Percentiles rank a stretch among this genome's conserved stretches.
Evolutionary conservation across 2,888 invertebrate genomes (phyloP).

Genomic region (Caenorhabditis macrosperma): DNA sequence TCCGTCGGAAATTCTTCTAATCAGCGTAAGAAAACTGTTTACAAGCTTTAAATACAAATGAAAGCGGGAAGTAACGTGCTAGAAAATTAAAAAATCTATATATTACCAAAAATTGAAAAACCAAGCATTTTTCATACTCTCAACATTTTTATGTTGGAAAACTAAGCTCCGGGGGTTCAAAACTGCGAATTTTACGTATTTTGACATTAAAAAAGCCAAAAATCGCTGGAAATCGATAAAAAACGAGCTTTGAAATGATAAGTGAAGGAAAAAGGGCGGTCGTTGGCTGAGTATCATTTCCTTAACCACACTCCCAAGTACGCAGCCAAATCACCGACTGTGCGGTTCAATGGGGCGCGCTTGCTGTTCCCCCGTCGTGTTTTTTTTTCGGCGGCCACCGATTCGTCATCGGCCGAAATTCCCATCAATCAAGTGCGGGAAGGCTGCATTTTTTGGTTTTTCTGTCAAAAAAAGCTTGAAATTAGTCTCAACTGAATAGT

Average conservation of each 20-base stretch:
- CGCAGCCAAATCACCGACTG: conserved; percentile 60
- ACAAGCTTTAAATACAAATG: neutral
- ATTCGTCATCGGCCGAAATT: no score
- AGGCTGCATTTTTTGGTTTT: neutral
- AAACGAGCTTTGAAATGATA: neutral
- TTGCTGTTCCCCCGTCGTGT: conserved; percentile 19
- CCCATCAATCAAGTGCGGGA: conserved; percentile 3
- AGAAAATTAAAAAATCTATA: neutral
- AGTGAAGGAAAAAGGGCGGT: conserved; percentile 27
- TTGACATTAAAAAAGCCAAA: neutral
- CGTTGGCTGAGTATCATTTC: conserved; percentile 55
- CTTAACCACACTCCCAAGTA: conserved; percentile 35
- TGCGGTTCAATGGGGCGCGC: conserved; percentile 51
- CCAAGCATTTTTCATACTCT: neutral
- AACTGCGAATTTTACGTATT: neutral
- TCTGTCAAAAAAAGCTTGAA: neutral
- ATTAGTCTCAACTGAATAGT: no score
- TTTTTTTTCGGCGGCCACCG: neutral
- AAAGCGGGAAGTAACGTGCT: neutral
- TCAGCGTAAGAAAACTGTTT: neutral
- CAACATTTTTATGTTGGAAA: neutral
- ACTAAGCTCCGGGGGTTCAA: neutral
- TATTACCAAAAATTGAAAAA: neutral
- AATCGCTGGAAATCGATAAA: conserved; percentile 17
- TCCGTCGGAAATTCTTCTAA: no score